Percentiles rank a stretch among this genome's conserved stretches.
Conservation (phyloP, 1,140 invertebrate genomes). For the Papilio dardanus region DNA sequence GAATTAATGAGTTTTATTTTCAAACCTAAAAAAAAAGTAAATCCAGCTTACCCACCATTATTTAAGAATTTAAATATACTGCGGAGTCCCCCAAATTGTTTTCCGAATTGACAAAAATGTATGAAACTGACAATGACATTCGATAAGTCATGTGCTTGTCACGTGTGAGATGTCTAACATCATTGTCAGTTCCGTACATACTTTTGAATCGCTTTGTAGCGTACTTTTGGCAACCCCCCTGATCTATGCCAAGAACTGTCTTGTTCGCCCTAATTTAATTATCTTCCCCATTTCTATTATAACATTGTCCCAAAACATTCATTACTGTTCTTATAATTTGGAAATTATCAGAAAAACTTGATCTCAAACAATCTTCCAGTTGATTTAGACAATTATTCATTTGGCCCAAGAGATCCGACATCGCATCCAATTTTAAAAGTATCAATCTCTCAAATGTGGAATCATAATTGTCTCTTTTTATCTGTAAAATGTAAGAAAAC, state of each 20-base stretch:
- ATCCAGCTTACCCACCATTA: neutral
- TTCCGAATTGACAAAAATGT: too few species aligned
- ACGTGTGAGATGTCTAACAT: too few species aligned
- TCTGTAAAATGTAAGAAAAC: conserved; percentile 48
- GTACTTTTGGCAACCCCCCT: too few species aligned
- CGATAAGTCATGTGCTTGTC: too few species aligned
- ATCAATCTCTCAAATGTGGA: conserved; percentile 54
- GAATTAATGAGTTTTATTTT: neutral
- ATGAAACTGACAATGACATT: too few species aligned
- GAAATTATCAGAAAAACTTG: conserved; percentile 45
- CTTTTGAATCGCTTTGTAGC: too few species aligned
- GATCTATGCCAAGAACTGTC: too few species aligned
- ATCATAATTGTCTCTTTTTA: conserved; percentile 60
- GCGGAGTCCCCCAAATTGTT: too few species aligned
- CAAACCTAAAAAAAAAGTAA: neutral
- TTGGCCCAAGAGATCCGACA: conserved; percentile 45
- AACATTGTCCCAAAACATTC: conserved; percentile 52
- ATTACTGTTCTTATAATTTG: conserved; percentile 46
- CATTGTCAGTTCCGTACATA: too few species aligned
- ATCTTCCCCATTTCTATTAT: conserved; percentile 41
- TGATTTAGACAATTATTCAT: conserved; percentile 40
- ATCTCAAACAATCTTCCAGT: conserved; percentile 55
- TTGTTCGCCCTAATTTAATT: neutral
- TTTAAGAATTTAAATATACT: too few species aligned
- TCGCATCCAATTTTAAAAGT: conserved; percentile 48